A percentile compares a stretch with the other conserved stretches of the same genome.
These are phyloP conservation scores for Tricholauxania praeusta DNA, from an alignment of 2,888 invertebrate species.

Conservation along the genomic window DNA sequence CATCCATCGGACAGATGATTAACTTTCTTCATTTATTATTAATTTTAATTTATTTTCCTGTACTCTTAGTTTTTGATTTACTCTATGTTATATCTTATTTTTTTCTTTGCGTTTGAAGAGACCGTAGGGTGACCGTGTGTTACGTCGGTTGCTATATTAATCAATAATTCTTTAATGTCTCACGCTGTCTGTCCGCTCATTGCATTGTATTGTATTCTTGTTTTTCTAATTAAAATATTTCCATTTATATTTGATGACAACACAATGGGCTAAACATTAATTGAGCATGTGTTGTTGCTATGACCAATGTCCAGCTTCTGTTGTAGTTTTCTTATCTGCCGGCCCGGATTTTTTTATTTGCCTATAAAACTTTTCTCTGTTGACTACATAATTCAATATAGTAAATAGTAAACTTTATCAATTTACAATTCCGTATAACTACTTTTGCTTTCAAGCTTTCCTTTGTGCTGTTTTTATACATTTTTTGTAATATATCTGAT, in stretches of 20 bases:
- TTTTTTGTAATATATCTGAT: too few species aligned
- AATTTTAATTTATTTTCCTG: conserved; percentile 31
- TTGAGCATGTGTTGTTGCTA: not conserved
- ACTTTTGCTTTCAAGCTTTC: too few species aligned
- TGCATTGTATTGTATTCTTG: not conserved
- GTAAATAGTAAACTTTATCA: too few species aligned
- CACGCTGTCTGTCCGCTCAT: not conserved
- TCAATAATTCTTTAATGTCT: conserved; percentile 11
- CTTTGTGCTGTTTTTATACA: too few species aligned
- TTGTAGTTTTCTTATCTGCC: too few species aligned
- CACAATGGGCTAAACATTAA: not conserved
- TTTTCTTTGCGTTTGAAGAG: not conserved
- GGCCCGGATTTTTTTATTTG: too few species aligned
- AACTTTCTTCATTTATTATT: not conserved
- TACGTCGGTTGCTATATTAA: conserved; percentile 1
- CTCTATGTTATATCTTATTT: too few species aligned
- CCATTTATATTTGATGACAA: conserved; percentile 15
- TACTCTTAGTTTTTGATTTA: not conserved
- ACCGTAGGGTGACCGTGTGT: not conserved
- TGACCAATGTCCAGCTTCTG: too few species aligned
- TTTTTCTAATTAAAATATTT: conserved; percentile 4
- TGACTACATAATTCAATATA: too few species aligned
- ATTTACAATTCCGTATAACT: too few species aligned
- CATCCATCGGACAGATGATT: conserved; percentile 1
- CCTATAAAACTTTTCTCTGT: too few species aligned